phyloP scores from a whole-genome alignment of 2,113 vertebrate species.

The Brienomyrus longianalis region DNA sequence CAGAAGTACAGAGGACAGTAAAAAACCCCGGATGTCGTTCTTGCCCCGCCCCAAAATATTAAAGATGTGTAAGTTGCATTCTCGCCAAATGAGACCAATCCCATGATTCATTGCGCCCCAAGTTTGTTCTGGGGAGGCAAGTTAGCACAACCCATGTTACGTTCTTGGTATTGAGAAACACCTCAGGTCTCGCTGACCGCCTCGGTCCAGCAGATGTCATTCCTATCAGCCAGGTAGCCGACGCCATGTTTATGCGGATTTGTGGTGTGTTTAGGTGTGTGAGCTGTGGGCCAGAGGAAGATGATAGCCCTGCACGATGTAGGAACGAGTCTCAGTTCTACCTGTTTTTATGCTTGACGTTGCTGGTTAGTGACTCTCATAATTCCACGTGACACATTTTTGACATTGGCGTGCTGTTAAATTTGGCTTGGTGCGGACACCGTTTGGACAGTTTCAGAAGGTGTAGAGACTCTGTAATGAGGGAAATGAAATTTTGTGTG shows the following conservation, averaged over 20 bases:
- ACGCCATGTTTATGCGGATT: neutral
- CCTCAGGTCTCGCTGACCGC: neutral
- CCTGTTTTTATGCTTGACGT: neutral
- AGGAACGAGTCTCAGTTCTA: neutral
- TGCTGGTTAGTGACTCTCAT: neutral
- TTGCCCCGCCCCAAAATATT: neutral
- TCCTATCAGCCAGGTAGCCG: neutral
- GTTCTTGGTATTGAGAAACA: neutral
- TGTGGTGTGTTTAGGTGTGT: neutral
- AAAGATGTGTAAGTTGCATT: neutral
- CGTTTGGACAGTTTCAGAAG: neutral
- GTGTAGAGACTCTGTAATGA: neutral
- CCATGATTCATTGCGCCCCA: neutral
- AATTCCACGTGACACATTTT: neutral
- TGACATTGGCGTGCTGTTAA: neutral
- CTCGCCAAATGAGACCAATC: neutral
- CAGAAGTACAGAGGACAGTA: neutral
- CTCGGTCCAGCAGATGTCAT: neutral
- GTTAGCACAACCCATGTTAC: neutral
- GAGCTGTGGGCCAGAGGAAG: neutral
- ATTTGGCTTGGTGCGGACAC: neutral
- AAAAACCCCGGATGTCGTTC: neutral
- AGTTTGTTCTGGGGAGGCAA: neutral
- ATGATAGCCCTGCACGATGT: neutral
- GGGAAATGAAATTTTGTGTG: neutral